Conservation (phyloP, 2,797 vertebrate genomes). For the Oreonectes daqikongensis region DNA sequence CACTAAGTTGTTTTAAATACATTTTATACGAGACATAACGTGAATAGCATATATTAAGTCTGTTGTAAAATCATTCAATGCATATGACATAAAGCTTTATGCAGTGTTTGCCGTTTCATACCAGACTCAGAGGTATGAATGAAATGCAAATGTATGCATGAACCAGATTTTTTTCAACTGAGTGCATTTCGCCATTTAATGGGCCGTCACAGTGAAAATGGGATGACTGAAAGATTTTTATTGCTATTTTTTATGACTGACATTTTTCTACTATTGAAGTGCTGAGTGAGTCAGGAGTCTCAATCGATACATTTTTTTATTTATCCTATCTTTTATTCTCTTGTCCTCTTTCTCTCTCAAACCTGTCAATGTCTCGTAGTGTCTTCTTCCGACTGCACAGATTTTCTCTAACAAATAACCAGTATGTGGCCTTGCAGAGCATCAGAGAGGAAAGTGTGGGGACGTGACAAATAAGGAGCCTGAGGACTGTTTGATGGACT, state of each 20-base stretch:
- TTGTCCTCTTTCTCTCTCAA: not conserved
- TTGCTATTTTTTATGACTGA: slow-evolving; percentile 33
- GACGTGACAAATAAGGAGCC: slow-evolving; percentile 24
- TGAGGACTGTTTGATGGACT: slow-evolving; percentile 37
- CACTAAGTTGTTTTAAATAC: not conserved
- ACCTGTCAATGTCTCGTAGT: slow-evolving; percentile 13
- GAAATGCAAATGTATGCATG: slow-evolving; percentile 60
- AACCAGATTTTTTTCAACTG: slow-evolving; percentile 49
- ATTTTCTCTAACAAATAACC: slow-evolving; percentile 38
- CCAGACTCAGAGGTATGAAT: slow-evolving; percentile 48
- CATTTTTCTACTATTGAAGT: slow-evolving; percentile 26
- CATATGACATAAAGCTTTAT: slow-evolving; percentile 46
- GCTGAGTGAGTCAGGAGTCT: not conserved
- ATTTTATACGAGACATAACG: not conserved
- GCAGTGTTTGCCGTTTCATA: slow-evolving; percentile 42
- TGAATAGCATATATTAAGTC: not conserved
- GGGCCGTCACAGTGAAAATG: slow-evolving; percentile 42
- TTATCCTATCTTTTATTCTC: not conserved
- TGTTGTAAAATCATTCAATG: not conserved
- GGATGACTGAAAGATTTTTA: slow-evolving; percentile 55
- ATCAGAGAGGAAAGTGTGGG: slow-evolving; percentile 27
- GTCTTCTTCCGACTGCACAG: slow-evolving; percentile 11
- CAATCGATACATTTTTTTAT: slow-evolving; percentile 1
- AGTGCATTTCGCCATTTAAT: slow-evolving; percentile 48
- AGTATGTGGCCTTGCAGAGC: slow-evolving; percentile 29